These are phyloP conservation scores for Ictalurus furcatus DNA, from an alignment of 2,113 vertebrate species.

Conservation along the genomic window DNA sequence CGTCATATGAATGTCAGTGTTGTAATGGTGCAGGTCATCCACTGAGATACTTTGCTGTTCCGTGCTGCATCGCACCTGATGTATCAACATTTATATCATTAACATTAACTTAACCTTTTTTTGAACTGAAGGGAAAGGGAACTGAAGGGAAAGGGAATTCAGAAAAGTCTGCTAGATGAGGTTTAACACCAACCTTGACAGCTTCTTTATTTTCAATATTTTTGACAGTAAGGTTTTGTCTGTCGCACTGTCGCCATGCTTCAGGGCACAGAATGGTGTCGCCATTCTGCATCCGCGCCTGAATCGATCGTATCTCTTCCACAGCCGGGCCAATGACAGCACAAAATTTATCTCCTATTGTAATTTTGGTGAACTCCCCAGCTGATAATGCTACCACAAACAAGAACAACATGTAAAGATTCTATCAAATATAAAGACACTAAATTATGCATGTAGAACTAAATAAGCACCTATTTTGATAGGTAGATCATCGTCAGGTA, in stretches of 20 bases:
- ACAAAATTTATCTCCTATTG: neutral
- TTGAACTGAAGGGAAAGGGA: too few species aligned
- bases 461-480: neutral
- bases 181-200: neutral
- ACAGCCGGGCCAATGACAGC: neutral
- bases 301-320: neutral
- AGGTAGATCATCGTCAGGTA: too few species aligned
- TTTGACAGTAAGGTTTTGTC: neutral
- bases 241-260: neutral
- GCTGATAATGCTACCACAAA: neutral
- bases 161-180: neutral
- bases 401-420: neutral
- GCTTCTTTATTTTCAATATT: neutral
- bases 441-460: neutral
- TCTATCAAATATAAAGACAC: neutral
- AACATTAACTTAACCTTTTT: neutral
- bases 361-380: neutral
- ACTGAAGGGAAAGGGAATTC: neutral
- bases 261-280: neutral
- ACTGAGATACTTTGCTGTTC: too few species aligned
- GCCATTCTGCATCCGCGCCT: neutral
- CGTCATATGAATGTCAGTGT: too few species aligned
- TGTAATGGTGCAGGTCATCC: too few species aligned
- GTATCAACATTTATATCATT: neutral
- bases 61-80: too few species aligned